Percentiles rank a stretch among this genome's conserved stretches.
Evolutionary conservation across 2,113 vertebrate genomes (phyloP).

Genomic region (Marmota monax): DNA sequence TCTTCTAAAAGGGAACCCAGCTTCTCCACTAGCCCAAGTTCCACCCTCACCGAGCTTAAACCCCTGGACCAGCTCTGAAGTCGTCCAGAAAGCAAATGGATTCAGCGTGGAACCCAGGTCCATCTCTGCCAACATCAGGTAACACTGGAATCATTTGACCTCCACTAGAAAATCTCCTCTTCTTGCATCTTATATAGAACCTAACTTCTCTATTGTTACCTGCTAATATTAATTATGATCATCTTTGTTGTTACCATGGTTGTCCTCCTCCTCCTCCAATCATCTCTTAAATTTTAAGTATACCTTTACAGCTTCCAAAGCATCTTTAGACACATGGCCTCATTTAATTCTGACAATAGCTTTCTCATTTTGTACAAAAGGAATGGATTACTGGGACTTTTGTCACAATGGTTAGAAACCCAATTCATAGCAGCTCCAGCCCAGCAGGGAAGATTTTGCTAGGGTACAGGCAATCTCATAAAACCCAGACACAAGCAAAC

Average conservation of each 20-base stretch:
- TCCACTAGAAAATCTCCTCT: background rate
- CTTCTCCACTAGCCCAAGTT: background rate
- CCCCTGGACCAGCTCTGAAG: background rate
- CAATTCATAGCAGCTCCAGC: background rate
- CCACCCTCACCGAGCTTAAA: background rate
- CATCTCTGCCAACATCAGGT: background rate
- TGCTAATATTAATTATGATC: background rate
- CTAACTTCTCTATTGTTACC: background rate
- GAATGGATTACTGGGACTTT: constrained; percentile 17
- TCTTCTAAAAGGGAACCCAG: background rate
- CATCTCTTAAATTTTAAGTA: constrained; percentile 17
- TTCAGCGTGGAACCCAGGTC: background rate
- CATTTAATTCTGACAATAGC: constrained; percentile 8
- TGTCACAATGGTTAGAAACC: background rate
- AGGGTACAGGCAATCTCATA: background rate
- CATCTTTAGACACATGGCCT: background rate
- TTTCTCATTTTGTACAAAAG: constrained; percentile 2
- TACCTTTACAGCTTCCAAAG: background rate
- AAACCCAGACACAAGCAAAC: background rate
- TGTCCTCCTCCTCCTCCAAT: background rate
- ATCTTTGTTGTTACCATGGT: background rate
- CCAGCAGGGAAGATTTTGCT: background rate
- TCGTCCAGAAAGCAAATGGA: background rate
- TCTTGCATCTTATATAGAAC: background rate
- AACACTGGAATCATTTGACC: background rate